phyloP scores from a whole-genome alignment of 2,113 vertebrate species.

The Podiceps cristatus region DNA sequence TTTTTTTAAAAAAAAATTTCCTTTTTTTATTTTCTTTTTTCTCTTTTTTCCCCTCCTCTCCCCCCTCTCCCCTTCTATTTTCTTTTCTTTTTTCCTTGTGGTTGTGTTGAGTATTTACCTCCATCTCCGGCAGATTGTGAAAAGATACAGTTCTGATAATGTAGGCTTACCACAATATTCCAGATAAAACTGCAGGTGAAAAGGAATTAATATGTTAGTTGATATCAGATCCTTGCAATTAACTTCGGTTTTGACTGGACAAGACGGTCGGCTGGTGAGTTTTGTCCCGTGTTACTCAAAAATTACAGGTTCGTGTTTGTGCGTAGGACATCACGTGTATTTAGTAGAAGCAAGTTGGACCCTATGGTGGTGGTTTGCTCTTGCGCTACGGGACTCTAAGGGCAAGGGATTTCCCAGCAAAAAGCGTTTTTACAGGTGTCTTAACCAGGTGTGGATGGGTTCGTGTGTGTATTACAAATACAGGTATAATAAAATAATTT shows the following conservation, averaged over 20 bases:
- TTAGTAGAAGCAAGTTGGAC: not conserved
- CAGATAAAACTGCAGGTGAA: not conserved
- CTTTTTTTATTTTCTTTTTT: not conserved
- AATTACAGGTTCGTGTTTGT: fast-evolving
- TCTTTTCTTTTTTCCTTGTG: not conserved
- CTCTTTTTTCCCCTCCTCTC: no score
- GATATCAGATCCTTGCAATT: not conserved
- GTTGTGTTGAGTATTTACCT: not conserved
- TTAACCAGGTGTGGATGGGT: not conserved
- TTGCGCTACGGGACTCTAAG: not conserved
- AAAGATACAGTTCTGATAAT: not conserved
- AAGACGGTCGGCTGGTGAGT: not conserved
- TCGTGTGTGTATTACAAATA: not conserved
- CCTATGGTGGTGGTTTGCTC: fast-evolving
- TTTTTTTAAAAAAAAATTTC: no score
- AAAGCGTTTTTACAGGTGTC: not conserved
- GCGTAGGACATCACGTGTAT: fast-evolving
- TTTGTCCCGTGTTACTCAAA: not conserved
- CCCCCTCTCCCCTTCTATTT: no score
- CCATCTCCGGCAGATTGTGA: not conserved
- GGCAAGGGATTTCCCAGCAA: not conserved
- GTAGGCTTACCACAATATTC: not conserved
- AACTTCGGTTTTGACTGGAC: not conserved
- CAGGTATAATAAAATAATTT: not conserved
- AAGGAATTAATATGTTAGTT: no score